Percentiles rank a stretch among this genome's conserved stretches.
Evolutionary conservation across 1,140 invertebrate genomes (phyloP).

Genomic region (Popillia japonica): DNA sequence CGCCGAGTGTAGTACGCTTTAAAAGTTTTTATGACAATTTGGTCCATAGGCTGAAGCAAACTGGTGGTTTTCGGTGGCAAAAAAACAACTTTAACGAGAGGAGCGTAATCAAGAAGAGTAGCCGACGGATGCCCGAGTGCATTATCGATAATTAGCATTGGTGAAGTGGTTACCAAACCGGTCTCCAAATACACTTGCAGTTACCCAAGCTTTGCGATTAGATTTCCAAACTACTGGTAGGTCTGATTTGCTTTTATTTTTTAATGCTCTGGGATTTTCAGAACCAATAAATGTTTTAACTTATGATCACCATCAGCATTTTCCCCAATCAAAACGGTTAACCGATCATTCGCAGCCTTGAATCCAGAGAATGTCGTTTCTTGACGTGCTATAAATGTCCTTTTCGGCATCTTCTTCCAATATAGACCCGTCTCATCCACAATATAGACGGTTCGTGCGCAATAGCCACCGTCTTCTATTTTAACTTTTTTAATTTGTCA

Average conservation of each 20-base stretch:
- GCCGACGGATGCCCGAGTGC: slow-evolving; percentile 48
- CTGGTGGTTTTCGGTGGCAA: slow-evolving; percentile 60
- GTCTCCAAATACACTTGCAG: too few relatives aligned
- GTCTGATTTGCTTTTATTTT: slow-evolving; percentile 56
- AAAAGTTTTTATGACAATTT: slow-evolving; percentile 55
- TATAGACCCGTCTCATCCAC: slow-evolving; percentile 44
- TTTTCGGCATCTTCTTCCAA: slow-evolving; percentile 63
- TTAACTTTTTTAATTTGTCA: slow-evolving; percentile 25
- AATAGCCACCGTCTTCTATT: slow-evolving; percentile 26
- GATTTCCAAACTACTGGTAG: slow-evolving; percentile 58
- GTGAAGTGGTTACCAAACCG: too few relatives aligned
- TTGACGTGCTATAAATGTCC: slow-evolving; percentile 58
- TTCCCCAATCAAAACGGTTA: background rate
- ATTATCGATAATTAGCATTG: slow-evolving; percentile 59
- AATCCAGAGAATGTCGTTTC: slow-evolving; percentile 51
- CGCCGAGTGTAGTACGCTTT: slow-evolving; percentile 43
- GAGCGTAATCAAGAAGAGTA: slow-evolving; percentile 42
- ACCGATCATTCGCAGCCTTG: slow-evolving; percentile 27
- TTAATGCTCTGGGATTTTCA: slow-evolving; percentile 58
- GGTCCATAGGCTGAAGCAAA: too few relatives aligned
- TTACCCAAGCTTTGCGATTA: too few relatives aligned
- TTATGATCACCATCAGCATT: slow-evolving; percentile 60
- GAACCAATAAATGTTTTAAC: slow-evolving; percentile 60
- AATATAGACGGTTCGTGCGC: background rate
- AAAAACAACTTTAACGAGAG: slow-evolving; percentile 54